Evolutionary conservation across 2,797 vertebrate species (phyloP).

Genomic region (Sebastes melanostomus): DNA sequence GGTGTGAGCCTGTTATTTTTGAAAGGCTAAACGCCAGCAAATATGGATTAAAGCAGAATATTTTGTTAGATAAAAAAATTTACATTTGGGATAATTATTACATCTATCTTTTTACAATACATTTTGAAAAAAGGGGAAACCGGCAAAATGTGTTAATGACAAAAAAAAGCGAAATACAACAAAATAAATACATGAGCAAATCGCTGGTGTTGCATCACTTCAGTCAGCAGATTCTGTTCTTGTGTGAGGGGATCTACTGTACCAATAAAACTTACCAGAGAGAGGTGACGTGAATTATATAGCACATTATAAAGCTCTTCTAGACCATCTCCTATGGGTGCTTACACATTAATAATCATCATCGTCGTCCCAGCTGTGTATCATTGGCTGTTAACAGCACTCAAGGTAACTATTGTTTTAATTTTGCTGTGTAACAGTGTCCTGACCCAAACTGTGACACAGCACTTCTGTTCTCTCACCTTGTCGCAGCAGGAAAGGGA

Average conservation of each 20-base stretch:
- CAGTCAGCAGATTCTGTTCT: background rate
- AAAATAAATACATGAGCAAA: background rate
- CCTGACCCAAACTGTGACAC: slow-evolving; percentile 49
- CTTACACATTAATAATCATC: background rate
- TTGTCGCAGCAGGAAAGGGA: slow-evolving; percentile 18
- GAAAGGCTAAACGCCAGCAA: too few species aligned
- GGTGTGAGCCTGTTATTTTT: too few species aligned
- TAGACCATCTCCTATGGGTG: background rate
- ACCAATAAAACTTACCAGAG: background rate
- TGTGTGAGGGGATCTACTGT: background rate
- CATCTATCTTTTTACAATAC: background rate
- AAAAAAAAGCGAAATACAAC: background rate
- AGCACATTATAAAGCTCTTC: background rate
- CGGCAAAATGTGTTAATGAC: background rate
- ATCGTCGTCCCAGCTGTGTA: background rate
- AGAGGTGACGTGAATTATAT: background rate
- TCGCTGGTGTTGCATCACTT: background rate
- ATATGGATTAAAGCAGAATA: too few species aligned
- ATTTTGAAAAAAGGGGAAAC: background rate
- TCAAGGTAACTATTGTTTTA: slow-evolving; percentile 12
- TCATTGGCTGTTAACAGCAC: background rate
- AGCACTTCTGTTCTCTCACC: slow-evolving; percentile 56
- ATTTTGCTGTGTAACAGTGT: slow-evolving; percentile 56
- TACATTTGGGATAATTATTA: too few species aligned
- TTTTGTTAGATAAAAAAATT: too few species aligned